phyloP scores from a whole-genome alignment of 2,797 vertebrate genomes.

The Xiphorhynchus erythropygius region DNA sequence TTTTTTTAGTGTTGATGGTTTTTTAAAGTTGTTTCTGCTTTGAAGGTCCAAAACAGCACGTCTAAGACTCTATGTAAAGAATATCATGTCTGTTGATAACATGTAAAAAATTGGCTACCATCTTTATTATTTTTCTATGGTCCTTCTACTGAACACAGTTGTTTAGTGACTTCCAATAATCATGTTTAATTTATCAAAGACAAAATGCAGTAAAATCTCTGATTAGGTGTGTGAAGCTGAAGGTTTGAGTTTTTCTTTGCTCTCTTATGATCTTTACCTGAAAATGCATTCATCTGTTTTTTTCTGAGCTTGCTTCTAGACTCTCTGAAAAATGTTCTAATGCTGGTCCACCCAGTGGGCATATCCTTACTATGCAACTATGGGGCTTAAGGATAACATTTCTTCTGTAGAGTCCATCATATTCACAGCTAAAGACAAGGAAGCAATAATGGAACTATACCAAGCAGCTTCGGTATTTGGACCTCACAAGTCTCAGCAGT shows the following conservation, averaged over 20 bases:
- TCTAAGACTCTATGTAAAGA: neutral
- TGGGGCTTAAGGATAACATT: neutral
- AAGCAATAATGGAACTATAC: neutral
- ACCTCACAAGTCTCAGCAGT: neutral
- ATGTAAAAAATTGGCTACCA: neutral
- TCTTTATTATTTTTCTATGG: neutral
- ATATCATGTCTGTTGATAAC: neutral
- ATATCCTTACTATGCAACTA: neutral
- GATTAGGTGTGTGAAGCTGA: neutral
- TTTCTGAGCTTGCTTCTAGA: neutral
- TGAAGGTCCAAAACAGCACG: neutral
- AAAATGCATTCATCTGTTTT: neutral
- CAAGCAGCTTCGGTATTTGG: neutral
- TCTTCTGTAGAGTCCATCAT: neutral
- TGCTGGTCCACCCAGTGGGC: neutral
- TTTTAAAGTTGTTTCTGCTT: neutral
- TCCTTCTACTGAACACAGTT: neutral
- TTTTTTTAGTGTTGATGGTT: neutral
- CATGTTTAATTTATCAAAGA: neutral
- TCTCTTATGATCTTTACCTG: neutral
- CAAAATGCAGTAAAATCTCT: neutral
- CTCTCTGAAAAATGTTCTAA: neutral
- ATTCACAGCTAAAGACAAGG: neutral
- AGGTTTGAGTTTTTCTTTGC: neutral
- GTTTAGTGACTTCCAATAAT: neutral